Conservation (phyloP, 2,888 invertebrate species). For the Caenorhabditis sp. region DNA sequence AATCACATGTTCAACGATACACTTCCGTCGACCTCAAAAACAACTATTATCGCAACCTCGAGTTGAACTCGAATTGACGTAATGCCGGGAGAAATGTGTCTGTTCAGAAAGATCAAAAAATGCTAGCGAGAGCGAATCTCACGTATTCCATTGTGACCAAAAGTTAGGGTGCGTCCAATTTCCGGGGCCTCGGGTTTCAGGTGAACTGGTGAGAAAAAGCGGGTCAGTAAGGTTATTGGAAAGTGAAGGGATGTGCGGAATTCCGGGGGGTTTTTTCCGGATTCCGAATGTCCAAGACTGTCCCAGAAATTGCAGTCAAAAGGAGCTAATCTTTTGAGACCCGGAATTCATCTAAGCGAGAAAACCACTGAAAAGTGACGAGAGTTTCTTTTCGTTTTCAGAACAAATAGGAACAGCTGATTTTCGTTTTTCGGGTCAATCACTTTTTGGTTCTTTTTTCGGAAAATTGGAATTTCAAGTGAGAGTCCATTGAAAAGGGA, state of each 20-base stretch:
- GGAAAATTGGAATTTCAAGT: constrained; percentile 13
- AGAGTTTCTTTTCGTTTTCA: not conserved
- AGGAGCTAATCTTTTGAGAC: too few relatives aligned
- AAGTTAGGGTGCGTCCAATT: constrained; percentile 13
- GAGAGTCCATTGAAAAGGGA: not conserved
- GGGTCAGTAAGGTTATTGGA: not conserved
- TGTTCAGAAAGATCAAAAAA: constrained; percentile 17
- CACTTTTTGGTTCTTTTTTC: not conserved
- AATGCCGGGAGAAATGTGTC: constrained; percentile 7
- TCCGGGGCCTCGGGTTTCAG: constrained; percentile 12
- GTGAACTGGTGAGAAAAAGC: not conserved
- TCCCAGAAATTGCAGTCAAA: too few relatives aligned
- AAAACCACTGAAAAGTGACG: not conserved
- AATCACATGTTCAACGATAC: constrained; percentile 9
- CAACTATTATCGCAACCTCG: too few relatives aligned
- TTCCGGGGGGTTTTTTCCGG: too few relatives aligned
- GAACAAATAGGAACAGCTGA: constrained; percentile 9
- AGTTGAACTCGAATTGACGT: constrained; percentile 18
- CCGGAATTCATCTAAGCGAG: too few relatives aligned
- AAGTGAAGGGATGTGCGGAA: too few relatives aligned
- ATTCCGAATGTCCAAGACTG: too few relatives aligned
- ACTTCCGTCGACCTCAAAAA: constrained; percentile 5
- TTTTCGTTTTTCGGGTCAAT: constrained; percentile 14
- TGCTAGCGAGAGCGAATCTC: not conserved
- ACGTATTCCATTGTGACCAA: constrained; percentile 4